These are phyloP conservation scores for Drosophila helvetica DNA, from an alignment of 2,888 invertebrate species.

Conservation along the genomic window DNA sequence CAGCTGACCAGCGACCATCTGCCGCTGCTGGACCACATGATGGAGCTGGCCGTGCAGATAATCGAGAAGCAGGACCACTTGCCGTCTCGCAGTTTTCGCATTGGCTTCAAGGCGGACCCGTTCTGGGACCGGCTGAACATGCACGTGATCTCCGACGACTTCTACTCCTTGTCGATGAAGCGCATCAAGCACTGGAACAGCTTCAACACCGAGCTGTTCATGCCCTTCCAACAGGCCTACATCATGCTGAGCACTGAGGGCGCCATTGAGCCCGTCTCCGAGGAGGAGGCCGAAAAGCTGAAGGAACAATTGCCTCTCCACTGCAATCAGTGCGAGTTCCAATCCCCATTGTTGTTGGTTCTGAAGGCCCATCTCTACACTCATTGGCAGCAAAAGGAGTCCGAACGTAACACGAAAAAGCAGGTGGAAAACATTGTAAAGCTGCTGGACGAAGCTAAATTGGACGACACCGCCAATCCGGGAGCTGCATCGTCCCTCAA, in stretches of 20 bases:
- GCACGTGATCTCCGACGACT: conserved; percentile 66
- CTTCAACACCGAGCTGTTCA: conserved; percentile 59
- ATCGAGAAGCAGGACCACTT: conserved; percentile 46
- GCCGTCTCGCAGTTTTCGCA: conserved; percentile 41
- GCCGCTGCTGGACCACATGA: conserved; percentile 60
- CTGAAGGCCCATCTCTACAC: conserved; percentile 50
- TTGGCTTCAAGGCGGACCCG: conserved; percentile 56
- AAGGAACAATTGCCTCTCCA: conserved; percentile 1
- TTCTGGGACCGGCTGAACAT: conserved; percentile 47
- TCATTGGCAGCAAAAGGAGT: conserved; percentile 53
- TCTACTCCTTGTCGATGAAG: conserved; percentile 45
- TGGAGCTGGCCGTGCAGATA: conserved; percentile 55
- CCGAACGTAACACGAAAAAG: conserved; percentile 2
- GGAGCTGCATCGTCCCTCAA: neutral
- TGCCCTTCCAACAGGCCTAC: conserved; percentile 46
- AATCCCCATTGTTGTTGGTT: conserved; percentile 8
- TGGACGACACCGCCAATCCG: neutral
- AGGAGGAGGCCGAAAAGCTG: conserved; percentile 22
- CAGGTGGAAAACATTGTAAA: conserved; percentile 13
- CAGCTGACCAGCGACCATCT: conserved; percentile 57
- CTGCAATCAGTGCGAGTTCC: conserved; percentile 59
- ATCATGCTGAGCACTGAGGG: conserved; percentile 43
- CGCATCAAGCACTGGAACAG: conserved; percentile 57
- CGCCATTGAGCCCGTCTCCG: conserved; percentile 38
- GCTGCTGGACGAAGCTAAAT: conserved; percentile 23